A percentile compares a stretch with the other conserved stretches of the same genome.
Conservation (phyloP, 2,797 vertebrate genomes). For the Salmo trutta region DNA sequence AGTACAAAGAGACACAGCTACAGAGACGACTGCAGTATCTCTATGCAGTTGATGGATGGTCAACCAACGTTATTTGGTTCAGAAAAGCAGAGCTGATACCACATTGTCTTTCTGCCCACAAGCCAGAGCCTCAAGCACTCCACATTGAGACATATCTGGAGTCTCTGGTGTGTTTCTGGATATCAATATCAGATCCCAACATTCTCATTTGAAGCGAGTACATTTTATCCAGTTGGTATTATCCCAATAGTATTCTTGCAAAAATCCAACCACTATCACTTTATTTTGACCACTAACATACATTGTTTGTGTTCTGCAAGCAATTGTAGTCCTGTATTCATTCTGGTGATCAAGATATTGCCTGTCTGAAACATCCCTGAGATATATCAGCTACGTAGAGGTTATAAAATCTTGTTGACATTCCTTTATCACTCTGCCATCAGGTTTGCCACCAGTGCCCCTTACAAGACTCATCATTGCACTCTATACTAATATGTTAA, state of each 20-base stretch:
- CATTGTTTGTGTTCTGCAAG: slow-evolving; percentile 3
- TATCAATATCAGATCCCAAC: background rate
- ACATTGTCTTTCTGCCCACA: background rate
- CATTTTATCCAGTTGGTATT: background rate
- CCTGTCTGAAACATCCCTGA: slow-evolving; percentile 48
- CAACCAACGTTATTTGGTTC: background rate
- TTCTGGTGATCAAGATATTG: slow-evolving; percentile 52
- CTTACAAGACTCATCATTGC: too few species aligned
- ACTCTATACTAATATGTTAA: too few species aligned
- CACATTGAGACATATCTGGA: background rate
- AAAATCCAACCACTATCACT: background rate
- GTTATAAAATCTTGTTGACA: slow-evolving; percentile 67
- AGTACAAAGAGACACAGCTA: background rate
- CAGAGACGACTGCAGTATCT: background rate
- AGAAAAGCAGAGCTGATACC: background rate
- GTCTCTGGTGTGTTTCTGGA: background rate
- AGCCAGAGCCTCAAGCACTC: background rate
- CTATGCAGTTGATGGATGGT: slow-evolving; percentile 2
- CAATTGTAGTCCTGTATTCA: slow-evolving; percentile 25
- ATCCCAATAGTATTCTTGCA: background rate
- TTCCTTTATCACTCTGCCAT: slow-evolving; percentile 43
- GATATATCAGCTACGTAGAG: slow-evolving; percentile 62
- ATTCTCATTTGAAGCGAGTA: background rate
- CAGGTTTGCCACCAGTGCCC: too few species aligned
- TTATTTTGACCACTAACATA: slow-evolving; percentile 37